Percentiles rank a stretch among this genome's conserved stretches.
These are phyloP conservation scores for Brachyhypopomus occidentalis DNA, from an alignment of 2,113 vertebrate genomes.

Conservation along the genomic window DNA sequence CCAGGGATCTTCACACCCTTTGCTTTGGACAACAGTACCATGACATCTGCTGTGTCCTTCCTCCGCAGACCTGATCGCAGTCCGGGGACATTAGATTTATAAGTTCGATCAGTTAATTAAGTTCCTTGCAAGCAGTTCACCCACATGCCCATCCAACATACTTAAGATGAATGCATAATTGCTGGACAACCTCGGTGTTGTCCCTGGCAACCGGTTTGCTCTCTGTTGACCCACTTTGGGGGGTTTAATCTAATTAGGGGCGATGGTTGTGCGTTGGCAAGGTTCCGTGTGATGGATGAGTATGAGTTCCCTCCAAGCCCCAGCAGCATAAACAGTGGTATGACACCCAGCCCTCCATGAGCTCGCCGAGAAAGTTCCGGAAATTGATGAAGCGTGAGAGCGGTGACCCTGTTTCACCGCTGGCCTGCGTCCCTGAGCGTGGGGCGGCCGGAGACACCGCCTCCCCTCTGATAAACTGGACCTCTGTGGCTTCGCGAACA, in stretches of 20 bases:
- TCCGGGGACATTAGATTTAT: conserved; percentile 4
- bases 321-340: conserved; percentile 40
- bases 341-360: conserved; percentile 34
- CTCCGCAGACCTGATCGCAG: conserved; percentile 4
- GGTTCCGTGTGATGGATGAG: conserved; percentile 69
- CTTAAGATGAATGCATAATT: conserved; percentile 34
- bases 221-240: conserved; percentile 58
- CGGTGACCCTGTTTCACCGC: conserved; percentile 64
- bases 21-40: too few species aligned
- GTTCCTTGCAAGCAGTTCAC: neutral
- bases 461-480: neutral
- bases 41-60: neutral
- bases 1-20: neutral
- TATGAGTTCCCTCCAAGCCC: conserved; percentile 44
- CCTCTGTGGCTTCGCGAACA: too few species aligned
- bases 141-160: conserved; percentile 6
- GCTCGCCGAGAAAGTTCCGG: conserved; percentile 36
- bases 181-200: conserved; percentile 37
- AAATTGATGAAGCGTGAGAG: conserved; percentile 65
- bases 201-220: conserved; percentile 7
- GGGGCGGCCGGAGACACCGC: neutral
- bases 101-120: conserved; percentile 36
- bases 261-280: conserved; percentile 53
- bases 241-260: conserved; percentile 63
- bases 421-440: conserved; percentile 23